phyloP scores from a whole-genome alignment of 2,888 invertebrate species.

The Drosophila pegasa region DNA sequence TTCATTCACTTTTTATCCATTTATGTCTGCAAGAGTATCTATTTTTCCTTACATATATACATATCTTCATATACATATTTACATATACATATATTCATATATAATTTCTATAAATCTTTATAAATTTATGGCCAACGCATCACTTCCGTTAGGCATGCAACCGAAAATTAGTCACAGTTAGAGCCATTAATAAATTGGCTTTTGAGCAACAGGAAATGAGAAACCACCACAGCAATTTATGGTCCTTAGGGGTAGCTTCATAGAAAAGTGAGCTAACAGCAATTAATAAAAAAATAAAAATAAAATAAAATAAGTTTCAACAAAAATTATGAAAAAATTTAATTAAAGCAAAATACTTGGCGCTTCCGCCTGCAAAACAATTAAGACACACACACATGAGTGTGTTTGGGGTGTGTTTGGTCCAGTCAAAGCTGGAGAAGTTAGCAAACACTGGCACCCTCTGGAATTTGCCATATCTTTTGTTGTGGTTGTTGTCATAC shows the following conservation, averaged over 20 bases:
- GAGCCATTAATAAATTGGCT: slow-evolving; percentile 51
- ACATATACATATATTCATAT: neutral
- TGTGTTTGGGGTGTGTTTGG: slow-evolving; percentile 10
- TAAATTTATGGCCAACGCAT: slow-evolving; percentile 40
- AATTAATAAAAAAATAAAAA: slow-evolving; percentile 45
- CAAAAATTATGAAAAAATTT: slow-evolving; percentile 55
- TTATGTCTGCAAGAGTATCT: too few species aligned
- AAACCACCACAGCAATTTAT: slow-evolving; percentile 7
- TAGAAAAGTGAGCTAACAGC: slow-evolving; percentile 9
- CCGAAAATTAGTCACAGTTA: slow-evolving; percentile 64
- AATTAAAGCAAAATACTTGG: slow-evolving; percentile 67
- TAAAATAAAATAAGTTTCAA: slow-evolving; percentile 30
- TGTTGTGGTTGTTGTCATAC: slow-evolving; percentile 2
- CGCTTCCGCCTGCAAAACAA: slow-evolving; percentile 59
- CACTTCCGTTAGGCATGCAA: slow-evolving; percentile 25
- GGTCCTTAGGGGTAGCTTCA: slow-evolving; percentile 27
- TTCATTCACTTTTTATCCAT: too few species aligned
- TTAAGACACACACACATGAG: slow-evolving; percentile 48
- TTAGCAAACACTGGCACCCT: neutral
- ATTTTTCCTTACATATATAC: too few species aligned
- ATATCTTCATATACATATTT: too few species aligned
- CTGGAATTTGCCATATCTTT: slow-evolving; percentile 52
- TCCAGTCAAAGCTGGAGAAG: slow-evolving; percentile 12
- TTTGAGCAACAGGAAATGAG: slow-evolving; percentile 21
- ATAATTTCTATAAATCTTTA: neutral